These are phyloP conservation scores for Phyllotreta cruciferae DNA, from an alignment of 2,888 invertebrate genomes.

Conservation along the genomic window DNA sequence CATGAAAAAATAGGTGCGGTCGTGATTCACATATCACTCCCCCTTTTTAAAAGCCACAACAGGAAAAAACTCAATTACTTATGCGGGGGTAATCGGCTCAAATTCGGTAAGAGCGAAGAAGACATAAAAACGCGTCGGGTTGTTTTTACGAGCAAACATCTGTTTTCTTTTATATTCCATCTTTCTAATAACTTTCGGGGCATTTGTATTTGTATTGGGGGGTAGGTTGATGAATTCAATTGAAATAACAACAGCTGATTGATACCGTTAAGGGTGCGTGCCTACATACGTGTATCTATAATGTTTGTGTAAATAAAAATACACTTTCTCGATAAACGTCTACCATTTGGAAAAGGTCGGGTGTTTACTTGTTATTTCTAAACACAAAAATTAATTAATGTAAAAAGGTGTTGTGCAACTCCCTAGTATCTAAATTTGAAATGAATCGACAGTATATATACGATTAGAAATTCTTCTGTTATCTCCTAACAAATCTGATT, in stretches of 20 bases:
- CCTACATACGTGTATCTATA: neutral
- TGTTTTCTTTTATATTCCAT: conserved; percentile 19
- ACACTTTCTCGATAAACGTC: too few species aligned
- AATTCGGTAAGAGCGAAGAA: conserved; percentile 17
- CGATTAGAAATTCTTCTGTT: too few species aligned
- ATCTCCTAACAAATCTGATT: too few species aligned
- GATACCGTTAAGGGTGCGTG: conserved; percentile 1
- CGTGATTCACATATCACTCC: conserved; percentile 9
- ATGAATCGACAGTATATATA: too few species aligned
- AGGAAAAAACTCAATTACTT: conserved; percentile 25
- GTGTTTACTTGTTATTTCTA: too few species aligned
- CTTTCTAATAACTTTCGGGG: conserved; percentile 16
- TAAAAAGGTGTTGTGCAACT: too few species aligned
- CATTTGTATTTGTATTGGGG: conserved; percentile 15
- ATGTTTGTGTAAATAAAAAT: neutral
- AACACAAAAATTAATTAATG: too few species aligned
- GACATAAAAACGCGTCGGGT: conserved; percentile 16
- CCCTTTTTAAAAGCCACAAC: neutral
- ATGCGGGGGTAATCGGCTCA: conserved; percentile 19
- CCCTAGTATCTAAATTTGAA: too few species aligned
- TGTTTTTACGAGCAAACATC: conserved; percentile 21
- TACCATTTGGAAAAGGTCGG: too few species aligned
- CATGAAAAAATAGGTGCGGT: conserved; percentile 14
- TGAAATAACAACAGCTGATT: conserved; percentile 14
- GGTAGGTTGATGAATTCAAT: conserved; percentile 11